A percentile compares a stretch with the other conserved stretches of the same genome.
phyloP scores from a whole-genome alignment of 2,797 vertebrate genomes.

The Pampus argenteus region DNA sequence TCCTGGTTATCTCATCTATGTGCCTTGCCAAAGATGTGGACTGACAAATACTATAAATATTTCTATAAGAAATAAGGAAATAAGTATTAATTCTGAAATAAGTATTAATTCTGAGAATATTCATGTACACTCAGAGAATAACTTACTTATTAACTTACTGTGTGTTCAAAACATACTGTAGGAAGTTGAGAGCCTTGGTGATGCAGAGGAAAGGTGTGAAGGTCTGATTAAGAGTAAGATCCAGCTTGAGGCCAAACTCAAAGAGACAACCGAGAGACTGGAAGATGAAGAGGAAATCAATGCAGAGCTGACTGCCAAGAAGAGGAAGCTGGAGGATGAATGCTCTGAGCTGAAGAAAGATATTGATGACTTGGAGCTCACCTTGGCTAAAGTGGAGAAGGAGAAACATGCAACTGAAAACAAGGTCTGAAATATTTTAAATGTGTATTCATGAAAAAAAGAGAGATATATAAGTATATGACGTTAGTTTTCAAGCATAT shows the following conservation, averaged over 20 bases:
- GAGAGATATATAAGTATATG: background rate
- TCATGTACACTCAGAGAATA: too few species aligned
- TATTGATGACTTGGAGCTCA: conserved; percentile 78
- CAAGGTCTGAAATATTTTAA: conserved; percentile 54
- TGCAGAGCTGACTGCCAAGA: conserved; percentile 82
- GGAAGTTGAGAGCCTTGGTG: conserved; percentile 77
- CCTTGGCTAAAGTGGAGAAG: conserved; percentile 76
- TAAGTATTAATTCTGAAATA: too few species aligned
- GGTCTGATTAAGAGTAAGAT: conserved; percentile 79
- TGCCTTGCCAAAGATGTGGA: too few species aligned
- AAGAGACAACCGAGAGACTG: conserved; percentile 85
- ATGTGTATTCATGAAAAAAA: background rate
- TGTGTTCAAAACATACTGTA: conserved; percentile 10
- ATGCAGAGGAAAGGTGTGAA: conserved; percentile 77
- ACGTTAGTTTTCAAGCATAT: background rate
- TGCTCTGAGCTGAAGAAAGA: conserved; percentile 76
- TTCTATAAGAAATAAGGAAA: too few species aligned
- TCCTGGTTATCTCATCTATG: too few species aligned
- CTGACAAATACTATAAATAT: too few species aligned
- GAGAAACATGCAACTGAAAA: conserved; percentile 79
- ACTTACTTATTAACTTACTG: background rate
- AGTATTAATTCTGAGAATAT: too few species aligned
- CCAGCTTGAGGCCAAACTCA: conserved; percentile 88
- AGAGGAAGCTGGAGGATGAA: conserved; percentile 78
- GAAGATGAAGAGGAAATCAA: conserved; percentile 90